Percentiles rank a stretch among this genome's conserved stretches.
Evolutionary conservation across 2,888 invertebrate species (phyloP).

Genomic region (Embidobia sp.): DNA sequence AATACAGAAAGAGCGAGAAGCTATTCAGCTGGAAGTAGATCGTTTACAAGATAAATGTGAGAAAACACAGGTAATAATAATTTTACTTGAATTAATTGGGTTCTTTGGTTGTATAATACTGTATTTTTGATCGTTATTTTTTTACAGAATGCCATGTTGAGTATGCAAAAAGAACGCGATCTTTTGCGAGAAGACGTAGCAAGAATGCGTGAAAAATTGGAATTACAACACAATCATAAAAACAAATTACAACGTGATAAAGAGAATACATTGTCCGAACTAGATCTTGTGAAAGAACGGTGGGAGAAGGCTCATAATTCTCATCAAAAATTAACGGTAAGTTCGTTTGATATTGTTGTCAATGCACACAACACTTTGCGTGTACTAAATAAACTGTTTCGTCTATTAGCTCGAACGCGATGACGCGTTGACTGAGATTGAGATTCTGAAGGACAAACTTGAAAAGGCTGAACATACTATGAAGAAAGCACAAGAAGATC

Average conservation of each 20-base stretch:
- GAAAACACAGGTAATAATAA: constrained; percentile 87
- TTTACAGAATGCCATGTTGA: constrained; percentile 86
- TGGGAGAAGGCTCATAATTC: constrained; percentile 93
- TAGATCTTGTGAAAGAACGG: constrained; percentile 92
- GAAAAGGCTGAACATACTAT: constrained; percentile 92
- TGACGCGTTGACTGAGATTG: constrained; percentile 91
- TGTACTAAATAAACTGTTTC: constrained; percentile 1
- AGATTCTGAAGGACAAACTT: constrained; percentile 93
- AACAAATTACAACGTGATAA: constrained; percentile 92
- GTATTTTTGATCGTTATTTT: background rate
- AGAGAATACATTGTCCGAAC: constrained; percentile 91
- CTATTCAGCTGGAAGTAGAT: constrained; percentile 91
- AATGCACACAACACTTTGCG: background rate
- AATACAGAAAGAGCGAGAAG: constrained; percentile 94
- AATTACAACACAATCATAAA: constrained; percentile 90
- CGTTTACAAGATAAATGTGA: constrained; percentile 94
- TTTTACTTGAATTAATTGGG: too few relatives aligned
- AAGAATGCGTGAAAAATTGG: constrained; percentile 90
- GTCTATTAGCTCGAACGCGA: constrained; percentile 90
- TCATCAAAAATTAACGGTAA: constrained; percentile 91
- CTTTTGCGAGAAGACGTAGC: constrained; percentile 90
- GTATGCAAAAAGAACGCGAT: constrained; percentile 95
- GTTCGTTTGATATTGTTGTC: constrained; percentile 26
- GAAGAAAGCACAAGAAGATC: constrained; percentile 93
- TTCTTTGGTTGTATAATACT: too few relatives aligned